A percentile compares a stretch with the other conserved stretches of the same genome.
phyloP scores from a whole-genome alignment of 2,113 vertebrate genomes.

The Budorcas taxicolor region DNA sequence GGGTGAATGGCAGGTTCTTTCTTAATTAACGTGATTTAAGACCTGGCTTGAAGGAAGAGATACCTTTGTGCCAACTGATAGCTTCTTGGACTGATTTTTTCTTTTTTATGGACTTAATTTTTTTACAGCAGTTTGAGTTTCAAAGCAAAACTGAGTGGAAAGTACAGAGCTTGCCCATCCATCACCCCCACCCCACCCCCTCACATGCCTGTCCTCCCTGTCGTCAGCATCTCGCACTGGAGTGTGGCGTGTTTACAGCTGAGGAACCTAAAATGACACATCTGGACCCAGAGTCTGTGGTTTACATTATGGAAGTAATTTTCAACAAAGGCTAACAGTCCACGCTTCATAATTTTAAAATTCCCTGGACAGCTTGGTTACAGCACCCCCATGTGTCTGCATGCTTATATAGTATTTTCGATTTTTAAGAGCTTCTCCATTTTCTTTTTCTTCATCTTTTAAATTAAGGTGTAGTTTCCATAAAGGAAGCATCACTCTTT shows the following conservation, averaged over 20 bases:
- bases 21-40: not conserved
- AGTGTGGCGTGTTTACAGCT: not conserved
- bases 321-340: not conserved
- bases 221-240: not conserved
- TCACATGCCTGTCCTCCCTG: accelerated
- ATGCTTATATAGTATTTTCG: not conserved
- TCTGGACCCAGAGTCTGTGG: not conserved
- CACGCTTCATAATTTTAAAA: not conserved
- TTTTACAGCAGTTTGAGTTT: not conserved
- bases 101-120: not conserved
- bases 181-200: accelerated
- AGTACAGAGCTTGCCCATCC: not conserved
- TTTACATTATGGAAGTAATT: not conserved
- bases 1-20: not conserved
- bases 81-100: not conserved
- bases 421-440: not conserved
- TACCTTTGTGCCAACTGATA: not conserved
- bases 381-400: not conserved
- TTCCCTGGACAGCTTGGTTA: not conserved
- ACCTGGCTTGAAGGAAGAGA: not conserved
- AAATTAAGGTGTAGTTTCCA: not conserved
- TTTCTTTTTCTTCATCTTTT: not conserved
- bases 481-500: not conserved
- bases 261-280: not conserved
- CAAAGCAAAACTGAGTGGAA: not conserved